Conservation (phyloP, 1,140 invertebrate species). For the Wiebesia pumilae region DNA sequence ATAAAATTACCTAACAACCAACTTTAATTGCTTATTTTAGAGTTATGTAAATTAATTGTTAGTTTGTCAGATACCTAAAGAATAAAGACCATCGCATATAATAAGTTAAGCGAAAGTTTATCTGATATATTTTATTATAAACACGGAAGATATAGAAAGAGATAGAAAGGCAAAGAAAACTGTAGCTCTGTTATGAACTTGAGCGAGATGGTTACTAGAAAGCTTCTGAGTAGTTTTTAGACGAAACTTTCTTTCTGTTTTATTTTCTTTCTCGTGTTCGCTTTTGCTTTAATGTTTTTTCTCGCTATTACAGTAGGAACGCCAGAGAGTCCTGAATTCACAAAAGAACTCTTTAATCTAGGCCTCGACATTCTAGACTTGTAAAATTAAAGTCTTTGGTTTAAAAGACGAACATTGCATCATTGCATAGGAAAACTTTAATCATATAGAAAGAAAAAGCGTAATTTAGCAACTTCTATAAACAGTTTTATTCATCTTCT, state of each 20-base stretch:
- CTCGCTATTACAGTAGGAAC: no score
- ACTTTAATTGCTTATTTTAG: no score
- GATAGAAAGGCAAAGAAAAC: no score
- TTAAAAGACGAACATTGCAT: background rate
- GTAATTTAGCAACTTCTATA: background rate
- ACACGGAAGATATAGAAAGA: no score
- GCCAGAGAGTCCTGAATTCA: background rate
- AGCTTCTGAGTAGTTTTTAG: slow-evolving; percentile 11
- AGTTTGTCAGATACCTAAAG: no score
- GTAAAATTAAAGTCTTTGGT: slow-evolving; percentile 36
- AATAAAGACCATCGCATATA: no score
- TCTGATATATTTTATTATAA: no score
- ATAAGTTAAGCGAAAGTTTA: no score
- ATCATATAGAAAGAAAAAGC: background rate
- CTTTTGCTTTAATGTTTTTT: background rate
- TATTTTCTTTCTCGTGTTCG: background rate
- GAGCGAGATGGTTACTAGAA: background rate
- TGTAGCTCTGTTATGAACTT: no score
- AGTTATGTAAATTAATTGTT: no score
- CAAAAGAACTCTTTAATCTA: slow-evolving; percentile 37
- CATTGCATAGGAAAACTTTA: slow-evolving; percentile 22
- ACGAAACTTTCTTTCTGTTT: background rate
- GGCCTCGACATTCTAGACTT: slow-evolving; percentile 18
- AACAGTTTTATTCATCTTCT: background rate
- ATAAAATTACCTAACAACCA: no score